Base-by-base conservation (phyloP, 2,888 invertebrate genomes). In the Dryomyza anilis region DNA sequence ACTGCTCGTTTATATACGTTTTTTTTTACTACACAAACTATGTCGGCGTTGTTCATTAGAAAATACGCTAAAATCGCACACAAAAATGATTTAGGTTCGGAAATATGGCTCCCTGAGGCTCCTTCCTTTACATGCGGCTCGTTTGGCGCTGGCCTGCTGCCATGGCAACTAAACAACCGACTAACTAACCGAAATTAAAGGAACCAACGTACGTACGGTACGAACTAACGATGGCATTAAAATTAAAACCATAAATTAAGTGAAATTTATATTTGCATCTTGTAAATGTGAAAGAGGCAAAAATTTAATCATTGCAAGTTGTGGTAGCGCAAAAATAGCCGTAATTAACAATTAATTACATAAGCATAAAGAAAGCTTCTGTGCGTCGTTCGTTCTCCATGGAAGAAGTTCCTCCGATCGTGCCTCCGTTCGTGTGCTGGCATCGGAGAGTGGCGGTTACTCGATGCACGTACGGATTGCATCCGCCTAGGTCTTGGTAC, bases 291-390 rank as follows among this genome's bases (percentile, higher is more conserved):
- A 30, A 48, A 59, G 46, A 27, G 33, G 46, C 21, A 46, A 30
- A 60, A 63, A 66, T 68, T 68, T 65, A 69, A 67, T 69, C 67
- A 69, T 61, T 65, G 57, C n/a, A n/a, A n/a, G n/a, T n/a, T n/a
- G 63, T 69, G 65, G 63, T 67, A 67, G 63, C 61, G 23, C 43
- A 57, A 48, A 69, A 69, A 62, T 39, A 68, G 65, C 45, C n/a
- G 57, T 64, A 64, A 60, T 65, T 45, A 69, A 69, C 66, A 67
- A 69, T 69, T 69, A 69, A 69, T 69, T 69, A 69, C 65, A 59
- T 23, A 60, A 61, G 52, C 61, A 63, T 67, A 60, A 64, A 64
- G 64, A 45, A 46, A 59, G 45, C 55, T 63, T 59, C 59, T 59
- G 59, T 59, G 46, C 30, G 14, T 14, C 48, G 30, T 30, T 19